Evolutionary conservation across 2,797 vertebrate genomes (phyloP).

Genomic region (Pangasius sanitwongsei): DNA sequence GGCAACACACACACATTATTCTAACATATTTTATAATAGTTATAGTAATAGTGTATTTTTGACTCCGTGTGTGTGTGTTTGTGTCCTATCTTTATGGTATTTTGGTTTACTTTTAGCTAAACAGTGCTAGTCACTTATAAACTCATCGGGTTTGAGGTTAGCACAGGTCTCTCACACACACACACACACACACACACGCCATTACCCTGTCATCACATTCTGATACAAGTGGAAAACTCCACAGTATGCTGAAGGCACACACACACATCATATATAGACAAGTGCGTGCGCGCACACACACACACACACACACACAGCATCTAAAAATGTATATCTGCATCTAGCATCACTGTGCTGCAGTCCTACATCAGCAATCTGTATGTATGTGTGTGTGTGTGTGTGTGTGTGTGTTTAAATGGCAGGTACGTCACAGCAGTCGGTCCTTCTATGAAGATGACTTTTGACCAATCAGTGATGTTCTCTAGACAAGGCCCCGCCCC

Average conservation of each 20-base stretch:
- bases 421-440: background rate
- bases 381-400: background rate
- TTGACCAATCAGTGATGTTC: background rate
- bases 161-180: background rate
- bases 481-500: background rate
- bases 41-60: background rate
- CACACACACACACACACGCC: background rate
- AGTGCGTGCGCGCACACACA: background rate
- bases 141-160: background rate
- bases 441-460: background rate
- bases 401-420: background rate
- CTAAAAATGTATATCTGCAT: background rate
- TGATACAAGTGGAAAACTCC: background rate
- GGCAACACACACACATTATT: background rate
- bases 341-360: background rate
- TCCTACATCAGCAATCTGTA: background rate
- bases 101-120: background rate
- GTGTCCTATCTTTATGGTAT: background rate
- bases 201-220: background rate
- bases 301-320: background rate
- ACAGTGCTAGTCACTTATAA: background rate
- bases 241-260: background rate
- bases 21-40: background rate
- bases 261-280: background rate
- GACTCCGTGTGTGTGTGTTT: background rate